A percentile compares a stretch with the other conserved stretches of the same genome.
These are phyloP conservation scores for Agriopis leucophaearia DNA, from an alignment of 2,888 invertebrate genomes.

Conservation along the genomic window DNA sequence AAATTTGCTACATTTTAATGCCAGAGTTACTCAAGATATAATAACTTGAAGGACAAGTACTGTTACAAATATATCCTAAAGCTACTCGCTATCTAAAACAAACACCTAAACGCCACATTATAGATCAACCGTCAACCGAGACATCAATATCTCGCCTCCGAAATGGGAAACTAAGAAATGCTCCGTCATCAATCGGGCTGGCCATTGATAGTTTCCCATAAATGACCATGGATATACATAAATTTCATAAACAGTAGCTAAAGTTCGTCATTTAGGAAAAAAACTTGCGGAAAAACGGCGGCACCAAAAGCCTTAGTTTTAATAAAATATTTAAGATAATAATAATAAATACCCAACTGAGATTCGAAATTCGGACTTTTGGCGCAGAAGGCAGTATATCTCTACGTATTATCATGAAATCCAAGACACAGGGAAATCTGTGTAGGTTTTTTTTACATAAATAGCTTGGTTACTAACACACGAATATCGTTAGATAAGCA, in stretches of 20 bases:
- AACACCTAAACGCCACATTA: constrained; percentile 34
- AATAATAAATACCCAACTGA: too few relatives aligned
- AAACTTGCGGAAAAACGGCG: neutral
- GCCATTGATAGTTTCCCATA: constrained; percentile 83
- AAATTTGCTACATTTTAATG: too few relatives aligned
- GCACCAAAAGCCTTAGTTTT: too few relatives aligned
- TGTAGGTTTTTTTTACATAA: too few relatives aligned
- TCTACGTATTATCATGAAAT: too few relatives aligned
- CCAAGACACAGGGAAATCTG: too few relatives aligned
- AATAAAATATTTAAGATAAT: too few relatives aligned
- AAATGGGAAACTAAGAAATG: constrained; percentile 69
- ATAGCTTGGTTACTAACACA: too few relatives aligned
- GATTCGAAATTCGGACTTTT: too few relatives aligned
- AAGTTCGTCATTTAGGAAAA: neutral
- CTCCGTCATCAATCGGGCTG: constrained; percentile 72
- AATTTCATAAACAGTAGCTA: constrained; percentile 3
- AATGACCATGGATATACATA: constrained; percentile 63
- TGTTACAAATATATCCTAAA: neutral
- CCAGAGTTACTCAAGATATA: neutral
- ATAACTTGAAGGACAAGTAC: neutral
- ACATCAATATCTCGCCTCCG: constrained; percentile 61
- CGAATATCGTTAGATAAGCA: neutral
- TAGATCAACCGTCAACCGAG: constrained; percentile 54
- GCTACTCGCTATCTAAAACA: neutral
- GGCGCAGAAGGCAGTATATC: too few relatives aligned